A percentile compares a stretch with the other conserved stretches of the same genome.
phyloP scores from a whole-genome alignment of 2,113 vertebrate genomes.

The Desmodus rotundus region DNA sequence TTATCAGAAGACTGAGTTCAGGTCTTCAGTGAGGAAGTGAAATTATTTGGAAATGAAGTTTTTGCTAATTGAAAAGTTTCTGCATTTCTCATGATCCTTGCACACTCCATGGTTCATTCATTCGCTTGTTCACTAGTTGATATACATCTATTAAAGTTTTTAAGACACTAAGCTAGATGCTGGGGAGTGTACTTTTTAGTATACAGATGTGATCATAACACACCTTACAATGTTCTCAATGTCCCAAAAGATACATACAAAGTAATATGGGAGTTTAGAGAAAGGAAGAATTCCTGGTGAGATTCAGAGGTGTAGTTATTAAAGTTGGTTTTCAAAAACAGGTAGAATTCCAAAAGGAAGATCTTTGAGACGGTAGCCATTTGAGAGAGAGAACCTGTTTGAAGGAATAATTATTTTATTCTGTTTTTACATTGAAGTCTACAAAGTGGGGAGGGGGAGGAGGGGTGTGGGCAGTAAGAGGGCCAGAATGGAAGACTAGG shows the following conservation, averaged over 20 bases:
- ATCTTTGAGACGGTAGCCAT: neutral
- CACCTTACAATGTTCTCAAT: neutral
- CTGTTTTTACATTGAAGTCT: neutral
- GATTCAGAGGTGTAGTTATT: neutral
- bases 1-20: neutral
- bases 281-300: neutral
- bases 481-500: neutral
- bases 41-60: neutral
- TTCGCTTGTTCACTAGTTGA: neutral
- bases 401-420: neutral
- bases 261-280: neutral
- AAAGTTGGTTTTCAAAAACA: neutral
- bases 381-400: neutral
- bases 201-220: neutral
- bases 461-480: neutral
- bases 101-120: neutral
- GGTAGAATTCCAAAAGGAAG: neutral
- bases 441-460: neutral
- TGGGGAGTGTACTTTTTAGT: neutral
- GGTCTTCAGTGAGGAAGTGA: neutral
- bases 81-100: neutral
- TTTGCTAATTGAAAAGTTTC: neutral
- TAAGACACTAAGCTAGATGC: neutral
- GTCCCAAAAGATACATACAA: neutral
- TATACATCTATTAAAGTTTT: neutral